Evolutionary conservation across 2,113 vertebrate species (phyloP).

Genomic region (Procavia capensis): DNA sequence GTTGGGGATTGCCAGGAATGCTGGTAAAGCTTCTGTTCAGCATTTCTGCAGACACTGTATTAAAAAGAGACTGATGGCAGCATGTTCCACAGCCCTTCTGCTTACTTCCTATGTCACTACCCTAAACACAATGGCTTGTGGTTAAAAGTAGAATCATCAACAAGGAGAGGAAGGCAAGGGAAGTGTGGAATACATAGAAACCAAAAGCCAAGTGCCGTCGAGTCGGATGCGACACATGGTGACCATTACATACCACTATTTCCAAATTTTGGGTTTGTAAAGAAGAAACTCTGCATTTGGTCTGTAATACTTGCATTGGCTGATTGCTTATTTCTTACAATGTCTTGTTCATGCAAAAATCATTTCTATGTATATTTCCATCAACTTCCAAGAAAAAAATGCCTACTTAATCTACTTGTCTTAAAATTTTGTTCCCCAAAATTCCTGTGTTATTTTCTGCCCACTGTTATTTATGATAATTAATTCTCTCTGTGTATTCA

Average conservation of each 20-base stretch:
- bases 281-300: background rate
- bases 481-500: background rate
- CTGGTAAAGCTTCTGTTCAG: constrained; percentile 69
- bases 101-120: background rate
- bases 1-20: constrained; percentile 70
- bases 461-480: background rate
- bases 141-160: background rate
- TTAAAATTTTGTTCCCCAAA: background rate
- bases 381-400: background rate
- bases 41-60: constrained; percentile 68
- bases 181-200: background rate
- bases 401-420: background rate
- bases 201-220: no score
- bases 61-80: constrained; percentile 24
- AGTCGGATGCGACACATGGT: no score
- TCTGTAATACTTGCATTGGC: background rate
- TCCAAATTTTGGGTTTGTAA: background rate
- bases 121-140: background rate
- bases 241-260: background rate
- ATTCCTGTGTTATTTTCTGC: background rate
- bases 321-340: background rate
- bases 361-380: background rate
- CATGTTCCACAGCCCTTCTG: background rate
- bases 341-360: background rate
- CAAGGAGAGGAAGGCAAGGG: no score